Percentiles rank a stretch among this genome's conserved stretches.
phyloP scores from a whole-genome alignment of 2,888 invertebrate species.

The Fabriciana adippe region DNA sequence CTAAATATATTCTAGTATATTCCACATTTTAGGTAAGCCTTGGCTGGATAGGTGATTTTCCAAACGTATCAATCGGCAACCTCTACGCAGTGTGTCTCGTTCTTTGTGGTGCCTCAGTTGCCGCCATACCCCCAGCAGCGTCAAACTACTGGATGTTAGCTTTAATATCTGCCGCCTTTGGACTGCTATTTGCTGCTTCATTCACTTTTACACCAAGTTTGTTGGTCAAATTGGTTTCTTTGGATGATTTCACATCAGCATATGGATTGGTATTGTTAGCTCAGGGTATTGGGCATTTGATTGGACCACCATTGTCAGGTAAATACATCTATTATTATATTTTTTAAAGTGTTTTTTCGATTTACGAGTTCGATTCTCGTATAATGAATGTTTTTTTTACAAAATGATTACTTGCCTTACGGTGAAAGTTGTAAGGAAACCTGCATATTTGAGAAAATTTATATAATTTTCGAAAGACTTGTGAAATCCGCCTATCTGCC shows the following conservation, averaged over 20 bases:
- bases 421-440: too few species aligned
- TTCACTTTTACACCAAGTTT: slow-evolving; percentile 96
- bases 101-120: slow-evolving; percentile 12
- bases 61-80: slow-evolving; percentile 90
- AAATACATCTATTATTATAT: neutral
- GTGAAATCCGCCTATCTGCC: too few species aligned
- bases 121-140: slow-evolving; percentile 82
- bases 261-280: slow-evolving; percentile 94
- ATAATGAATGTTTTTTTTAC: too few species aligned
- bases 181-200: slow-evolving; percentile 94
- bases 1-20: neutral
- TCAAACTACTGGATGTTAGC: slow-evolving; percentile 76
- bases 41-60: slow-evolving; percentile 94
- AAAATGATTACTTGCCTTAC: too few species aligned
- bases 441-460: too few species aligned
- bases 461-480: too few species aligned
- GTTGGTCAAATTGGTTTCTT: slow-evolving; percentile 92
- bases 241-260: slow-evolving; percentile 95
- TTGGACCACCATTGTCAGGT: slow-evolving; percentile 97
- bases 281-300: slow-evolving; percentile 95
- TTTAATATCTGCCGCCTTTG: slow-evolving; percentile 86
- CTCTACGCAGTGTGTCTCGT: slow-evolving; percentile 91
- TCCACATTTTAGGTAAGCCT: slow-evolving; percentile 84
- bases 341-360: neutral
- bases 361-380: neutral